These are phyloP conservation scores for Phymatocera aterrima DNA, from an alignment of 2,888 invertebrate genomes.

Conservation along the genomic window DNA sequence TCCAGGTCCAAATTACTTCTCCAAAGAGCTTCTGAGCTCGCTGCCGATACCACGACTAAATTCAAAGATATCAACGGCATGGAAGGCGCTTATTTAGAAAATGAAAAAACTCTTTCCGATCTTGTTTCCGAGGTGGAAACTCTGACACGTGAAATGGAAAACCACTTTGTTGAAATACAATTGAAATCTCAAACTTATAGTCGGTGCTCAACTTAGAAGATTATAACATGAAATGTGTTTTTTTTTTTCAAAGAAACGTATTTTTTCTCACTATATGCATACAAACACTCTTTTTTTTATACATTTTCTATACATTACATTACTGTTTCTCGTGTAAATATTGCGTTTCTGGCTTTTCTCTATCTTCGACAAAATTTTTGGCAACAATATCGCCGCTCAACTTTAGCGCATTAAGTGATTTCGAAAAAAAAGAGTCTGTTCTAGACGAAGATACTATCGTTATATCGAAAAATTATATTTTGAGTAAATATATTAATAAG, in stretches of 20 bases:
- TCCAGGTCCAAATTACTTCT: slow-evolving; percentile 87
- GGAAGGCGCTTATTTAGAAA: slow-evolving; percentile 82
- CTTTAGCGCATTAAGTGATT: too few relatives aligned
- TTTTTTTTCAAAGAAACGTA: neutral
- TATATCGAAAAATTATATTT: too few relatives aligned
- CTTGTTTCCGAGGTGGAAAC: slow-evolving; percentile 79
- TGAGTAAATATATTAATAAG: neutral
- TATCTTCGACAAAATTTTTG: too few relatives aligned
- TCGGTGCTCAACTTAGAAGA: slow-evolving; percentile 74
- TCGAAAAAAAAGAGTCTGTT: too few relatives aligned
- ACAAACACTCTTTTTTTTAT: too few relatives aligned
- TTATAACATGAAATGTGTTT: neutral
- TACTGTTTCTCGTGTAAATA: too few relatives aligned
- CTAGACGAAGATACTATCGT: too few relatives aligned
- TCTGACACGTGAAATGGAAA: slow-evolving; percentile 80
- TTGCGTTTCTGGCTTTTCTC: too few relatives aligned
- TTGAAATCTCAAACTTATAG: slow-evolving; percentile 80
- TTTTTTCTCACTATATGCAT: too few relatives aligned
- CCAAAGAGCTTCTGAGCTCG: slow-evolving; percentile 88
- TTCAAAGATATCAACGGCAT: slow-evolving; percentile 84
- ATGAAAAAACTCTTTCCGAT: slow-evolving; percentile 79
- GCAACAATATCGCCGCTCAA: too few relatives aligned
- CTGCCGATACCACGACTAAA: slow-evolving; percentile 86
- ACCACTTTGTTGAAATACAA: slow-evolving; percentile 80
- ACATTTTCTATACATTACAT: too few relatives aligned